Conservation (phyloP, 2,113 vertebrate genomes). For the Epinephelus moara region DNA sequence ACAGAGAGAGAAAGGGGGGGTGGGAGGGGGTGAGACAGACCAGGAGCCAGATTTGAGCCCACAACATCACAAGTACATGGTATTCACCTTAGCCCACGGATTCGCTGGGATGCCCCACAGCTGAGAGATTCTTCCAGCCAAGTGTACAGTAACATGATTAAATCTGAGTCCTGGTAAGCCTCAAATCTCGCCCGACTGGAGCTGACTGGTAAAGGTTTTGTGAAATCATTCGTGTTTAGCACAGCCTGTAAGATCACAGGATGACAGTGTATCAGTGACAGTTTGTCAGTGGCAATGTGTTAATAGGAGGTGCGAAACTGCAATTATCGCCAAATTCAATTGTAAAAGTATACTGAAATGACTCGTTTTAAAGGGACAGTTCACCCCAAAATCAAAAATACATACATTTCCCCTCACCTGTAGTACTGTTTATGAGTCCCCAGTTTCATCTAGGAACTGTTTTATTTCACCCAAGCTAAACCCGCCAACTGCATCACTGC, state of each 20-base stretch:
- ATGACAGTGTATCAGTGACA: conserved; percentile 34
- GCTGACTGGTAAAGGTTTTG: conserved; percentile 11
- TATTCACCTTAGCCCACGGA: conserved; percentile 54
- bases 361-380: background rate
- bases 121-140: conserved; percentile 7
- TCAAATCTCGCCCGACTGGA: conserved; percentile 4
- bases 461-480: too few species aligned
- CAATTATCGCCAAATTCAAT: background rate
- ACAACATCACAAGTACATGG: conserved; percentile 56
- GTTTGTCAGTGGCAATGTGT: conserved; percentile 32
- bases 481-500: too few species aligned
- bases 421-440: too few species aligned
- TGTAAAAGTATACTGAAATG: background rate
- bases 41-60: conserved; percentile 50
- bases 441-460: too few species aligned
- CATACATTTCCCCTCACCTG: too few species aligned
- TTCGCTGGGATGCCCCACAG: conserved; percentile 58
- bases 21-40: background rate
- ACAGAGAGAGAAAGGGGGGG: background rate
- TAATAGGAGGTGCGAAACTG: conserved; percentile 38
- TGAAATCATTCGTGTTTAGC: conserved; percentile 34
- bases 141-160: conserved; percentile 27
- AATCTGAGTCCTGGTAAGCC: conserved; percentile 23
- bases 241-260: conserved; percentile 29
- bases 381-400: too few species aligned